phyloP scores from a whole-genome alignment of 2,888 invertebrate genomes.

The Drosophila tanythrix region DNA sequence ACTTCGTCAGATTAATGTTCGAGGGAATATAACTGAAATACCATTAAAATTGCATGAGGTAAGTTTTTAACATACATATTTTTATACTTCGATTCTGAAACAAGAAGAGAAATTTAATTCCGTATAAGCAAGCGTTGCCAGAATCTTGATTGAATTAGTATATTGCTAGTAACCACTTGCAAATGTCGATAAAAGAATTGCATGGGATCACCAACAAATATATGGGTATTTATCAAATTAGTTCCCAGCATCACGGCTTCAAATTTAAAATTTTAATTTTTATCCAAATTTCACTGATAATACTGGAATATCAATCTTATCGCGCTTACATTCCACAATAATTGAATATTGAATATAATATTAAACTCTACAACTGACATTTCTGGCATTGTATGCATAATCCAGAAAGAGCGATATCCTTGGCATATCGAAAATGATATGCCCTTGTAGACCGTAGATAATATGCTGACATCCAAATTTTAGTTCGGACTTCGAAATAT shows the following conservation, averaged over 20 bases:
- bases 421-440: no score
- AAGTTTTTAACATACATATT: conserved; percentile 28
- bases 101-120: not conserved
- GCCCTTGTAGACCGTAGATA: not conserved
- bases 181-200: not conserved
- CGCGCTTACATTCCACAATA: not conserved
- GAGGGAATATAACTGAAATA: conserved; percentile 96
- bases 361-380: not conserved
- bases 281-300: not conserved
- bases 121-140: not conserved
- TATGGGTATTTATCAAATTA: not conserved
- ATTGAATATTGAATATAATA: not conserved
- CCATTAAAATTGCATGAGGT: conserved; percentile 94
- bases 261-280: not conserved
- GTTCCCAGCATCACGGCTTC: not conserved
- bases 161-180: not conserved
- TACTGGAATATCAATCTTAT: not conserved
- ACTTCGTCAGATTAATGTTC: conserved; percentile 93
- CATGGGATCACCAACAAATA: not conserved
- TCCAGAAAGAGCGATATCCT: no score
- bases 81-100: not conserved
- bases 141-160: not conserved
- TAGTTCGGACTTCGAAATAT: not conserved
- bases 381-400: not conserved
- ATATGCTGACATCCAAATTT: not conserved